Conservation (phyloP, 2,113 vertebrate species). For the Mustela nigripes region DNA sequence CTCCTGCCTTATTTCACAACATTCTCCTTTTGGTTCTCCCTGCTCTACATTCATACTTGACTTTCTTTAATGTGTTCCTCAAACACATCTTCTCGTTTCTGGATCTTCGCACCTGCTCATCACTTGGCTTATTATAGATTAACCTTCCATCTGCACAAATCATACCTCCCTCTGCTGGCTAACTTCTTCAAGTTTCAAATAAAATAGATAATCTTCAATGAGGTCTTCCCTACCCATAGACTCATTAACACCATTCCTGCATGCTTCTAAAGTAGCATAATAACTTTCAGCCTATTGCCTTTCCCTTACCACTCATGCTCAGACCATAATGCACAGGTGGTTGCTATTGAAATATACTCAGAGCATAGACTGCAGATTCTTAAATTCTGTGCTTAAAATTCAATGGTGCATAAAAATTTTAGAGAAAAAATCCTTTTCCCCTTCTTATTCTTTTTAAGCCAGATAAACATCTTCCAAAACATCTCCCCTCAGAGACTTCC, state of each 20-base stretch:
- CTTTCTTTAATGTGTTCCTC: not conserved
- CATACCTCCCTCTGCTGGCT: not conserved
- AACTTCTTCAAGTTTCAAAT: not conserved
- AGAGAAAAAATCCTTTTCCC: not conserved
- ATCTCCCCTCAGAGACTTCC: not conserved
- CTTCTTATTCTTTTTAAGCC: not conserved
- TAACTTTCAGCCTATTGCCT: not conserved
- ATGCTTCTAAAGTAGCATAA: not conserved
- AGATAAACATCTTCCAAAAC: not conserved
- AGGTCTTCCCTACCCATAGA: not conserved
- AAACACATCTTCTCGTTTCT: not conserved
- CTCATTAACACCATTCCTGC: not conserved
- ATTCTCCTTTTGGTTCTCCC: not conserved
- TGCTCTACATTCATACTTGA: not conserved
- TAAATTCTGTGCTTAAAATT: not conserved
- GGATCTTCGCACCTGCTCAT: not conserved
- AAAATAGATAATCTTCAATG: not conserved
- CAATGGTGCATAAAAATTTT: not conserved
- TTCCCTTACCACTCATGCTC: not conserved
- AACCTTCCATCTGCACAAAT: not conserved
- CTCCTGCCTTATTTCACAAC: not conserved
- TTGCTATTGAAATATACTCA: not conserved
- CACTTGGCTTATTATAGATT: not conserved
- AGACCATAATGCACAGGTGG: not conserved
- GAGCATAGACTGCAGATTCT: not conserved